Evolutionary conservation across 2,113 vertebrate genomes (phyloP), one percentile per base, ranked within the genome.

Genomic region (Tautogolabrus adspersus): DNA sequence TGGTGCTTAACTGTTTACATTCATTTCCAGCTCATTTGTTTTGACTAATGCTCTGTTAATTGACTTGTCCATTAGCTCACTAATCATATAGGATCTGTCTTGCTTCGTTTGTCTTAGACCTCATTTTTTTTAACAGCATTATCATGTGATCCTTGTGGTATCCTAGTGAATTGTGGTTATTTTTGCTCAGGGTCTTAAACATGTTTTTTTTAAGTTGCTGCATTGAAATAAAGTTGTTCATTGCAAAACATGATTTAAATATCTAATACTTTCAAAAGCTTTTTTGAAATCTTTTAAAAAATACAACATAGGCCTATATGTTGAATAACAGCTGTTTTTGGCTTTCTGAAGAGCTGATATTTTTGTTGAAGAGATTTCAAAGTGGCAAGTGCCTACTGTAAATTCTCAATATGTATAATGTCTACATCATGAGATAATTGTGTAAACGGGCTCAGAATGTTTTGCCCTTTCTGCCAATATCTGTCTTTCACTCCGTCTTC

Each of bases 401-500:
- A 9, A 34, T 34, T 42, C 40, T 42, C 40, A 9, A 11, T 10
- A 42, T 42, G 23, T 13, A 16, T 34, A 55, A 66, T 34, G 7
- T 64, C 37, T 26, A 16, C 40, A 12, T 62, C 13, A 34, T 66
- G 63, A n/a, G 46, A 59, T 59, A 3, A 26, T 10, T 10, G 6
- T 57, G 37, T 47, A 68, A 44, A 54, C 46, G 61, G 10, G 34
- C 15, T 30, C 3, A n/a, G 26, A 40, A 16, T 66, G 30, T 26
- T 77, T 10, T 30, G 22, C 34, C 57, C 51, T 46, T 18, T 19
- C 16, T 49, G 12, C 15, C 46, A 10, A 12, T 46, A 56, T 72
- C 16, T 73, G 37, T 66, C 37, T 77, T 44, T 49, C 57, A 54
- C 26, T 40, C 19, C 19, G n/a, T 51, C 65, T 74, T 22, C 12